Evolutionary conservation across 2,888 invertebrate genomes (phyloP), one percentile per base, ranked within the genome.

Genomic region (Brachyopa scutellaris): DNA sequence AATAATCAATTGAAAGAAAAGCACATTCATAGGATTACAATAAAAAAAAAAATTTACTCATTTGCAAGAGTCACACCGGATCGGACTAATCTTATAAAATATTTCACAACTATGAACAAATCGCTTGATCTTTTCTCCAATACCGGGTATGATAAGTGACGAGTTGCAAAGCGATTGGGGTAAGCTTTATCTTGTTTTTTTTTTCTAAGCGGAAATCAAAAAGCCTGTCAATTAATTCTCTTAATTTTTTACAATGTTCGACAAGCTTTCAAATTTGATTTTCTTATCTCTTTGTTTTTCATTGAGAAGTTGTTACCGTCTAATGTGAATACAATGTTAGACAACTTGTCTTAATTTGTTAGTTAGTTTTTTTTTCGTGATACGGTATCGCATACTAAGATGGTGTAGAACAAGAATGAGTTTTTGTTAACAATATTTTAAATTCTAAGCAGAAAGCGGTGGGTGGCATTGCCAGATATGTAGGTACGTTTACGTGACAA

Each of bases 301-400:
- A 2, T 40, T 26, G 9, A 6, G 8, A 19, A 8, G 13, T 67
- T 77, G 69, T 62, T 33, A n/a, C 9, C 11, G 36, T 57, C 6
- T 77, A 77, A 77, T 77, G 77, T 57, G 77, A 77, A 70, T 77
- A 64, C 69, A 51, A 57, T 77, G 77, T 77, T 21, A 31, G 7
- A 40, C 66, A 59, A 42, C 13, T 23, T 74, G 55, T 57, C 1
- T 38, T 38, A 51, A 49, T 59, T 59, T 62, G 38, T 62, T 42
- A 26, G 15, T 40, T 23, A 40, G 29, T 19, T 36, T 36, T 59
- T n/a, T n/a, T n/a, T n/a, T n/a, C n/a, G n/a, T n/a, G 51, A 42
- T 33, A 67, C 23, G 53, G 15, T 76, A 59, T 42, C 59, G 36
- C 11, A 21, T 51, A 70, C 42, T 33, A 42, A 38, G 8, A 29